Conservation (phyloP, 2,888 invertebrate genomes). For the Agrochola lychnidis region DNA sequence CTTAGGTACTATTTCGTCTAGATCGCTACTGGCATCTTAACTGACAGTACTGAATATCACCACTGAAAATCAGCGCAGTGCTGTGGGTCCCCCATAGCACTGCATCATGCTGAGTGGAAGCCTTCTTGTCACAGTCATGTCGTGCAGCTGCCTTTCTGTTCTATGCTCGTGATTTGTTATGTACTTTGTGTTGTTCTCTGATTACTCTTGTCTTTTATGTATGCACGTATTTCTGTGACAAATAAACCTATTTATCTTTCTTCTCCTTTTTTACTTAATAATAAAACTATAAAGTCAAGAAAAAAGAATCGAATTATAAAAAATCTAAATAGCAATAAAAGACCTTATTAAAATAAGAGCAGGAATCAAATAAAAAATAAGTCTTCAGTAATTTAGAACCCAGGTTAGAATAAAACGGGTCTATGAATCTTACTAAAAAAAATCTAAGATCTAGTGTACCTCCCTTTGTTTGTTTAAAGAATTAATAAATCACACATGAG, state of each 20-base stretch:
- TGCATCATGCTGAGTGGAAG: too few relatives aligned
- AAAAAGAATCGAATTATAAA: not conserved
- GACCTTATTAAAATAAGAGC: not conserved
- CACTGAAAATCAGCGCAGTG: too few relatives aligned
- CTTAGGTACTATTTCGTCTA: not conserved
- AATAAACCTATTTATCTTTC: too few relatives aligned
- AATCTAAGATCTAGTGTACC: not conserved
- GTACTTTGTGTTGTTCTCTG: too few relatives aligned
- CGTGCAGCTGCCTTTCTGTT: too few relatives aligned
- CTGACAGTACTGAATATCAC: too few relatives aligned
- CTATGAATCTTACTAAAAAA: not conserved
- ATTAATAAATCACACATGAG: constrained; percentile 1
- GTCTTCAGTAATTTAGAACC: not conserved
- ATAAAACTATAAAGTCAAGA: not conserved
- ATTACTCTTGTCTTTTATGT: too few relatives aligned
- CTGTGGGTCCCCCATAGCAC: too few relatives aligned
- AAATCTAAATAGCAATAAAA: not conserved
- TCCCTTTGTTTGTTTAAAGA: not conserved
- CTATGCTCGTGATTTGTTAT: too few relatives aligned
- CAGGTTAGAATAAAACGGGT: not conserved
- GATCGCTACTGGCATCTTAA: not conserved
- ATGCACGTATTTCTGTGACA: too few relatives aligned
- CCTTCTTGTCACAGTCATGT: too few relatives aligned
- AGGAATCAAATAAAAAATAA: not conserved
- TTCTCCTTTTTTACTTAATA: too few relatives aligned